These are phyloP conservation scores for Delia radicum DNA, from an alignment of 1,140 invertebrate genomes.

Conservation along the genomic window DNA sequence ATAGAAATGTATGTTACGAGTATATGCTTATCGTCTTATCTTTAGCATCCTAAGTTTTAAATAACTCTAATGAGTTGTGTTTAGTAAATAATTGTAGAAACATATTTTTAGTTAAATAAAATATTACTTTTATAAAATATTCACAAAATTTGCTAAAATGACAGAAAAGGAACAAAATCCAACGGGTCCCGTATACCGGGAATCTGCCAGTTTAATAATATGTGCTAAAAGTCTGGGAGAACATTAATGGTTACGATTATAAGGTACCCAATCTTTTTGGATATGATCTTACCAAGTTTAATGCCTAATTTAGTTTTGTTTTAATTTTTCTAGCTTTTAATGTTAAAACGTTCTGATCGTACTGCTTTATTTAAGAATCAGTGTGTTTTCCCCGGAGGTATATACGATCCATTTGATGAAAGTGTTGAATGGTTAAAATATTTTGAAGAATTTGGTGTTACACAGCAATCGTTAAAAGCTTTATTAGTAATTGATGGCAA, in stretches of 20 bases:
- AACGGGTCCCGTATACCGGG: constrained; percentile 38
- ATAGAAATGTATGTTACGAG: too few species aligned
- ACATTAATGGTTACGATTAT: constrained; percentile 29
- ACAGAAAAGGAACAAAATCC: background rate
- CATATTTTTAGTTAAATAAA: too few species aligned
- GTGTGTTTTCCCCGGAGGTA: constrained; percentile 80
- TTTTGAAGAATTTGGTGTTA: constrained; percentile 62
- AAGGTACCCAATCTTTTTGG: constrained; percentile 21
- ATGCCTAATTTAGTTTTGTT: background rate
- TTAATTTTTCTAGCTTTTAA: background rate
- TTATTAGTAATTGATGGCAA: background rate
- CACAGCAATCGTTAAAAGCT: background rate
- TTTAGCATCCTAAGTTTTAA: too few species aligned
- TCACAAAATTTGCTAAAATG: background rate
- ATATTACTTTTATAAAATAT: too few species aligned
- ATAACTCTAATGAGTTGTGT: too few species aligned
- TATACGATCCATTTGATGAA: constrained; percentile 64
- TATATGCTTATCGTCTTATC: too few species aligned
- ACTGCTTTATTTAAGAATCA: background rate
- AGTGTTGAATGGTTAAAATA: constrained; percentile 68
- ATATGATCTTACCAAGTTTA: too few species aligned
- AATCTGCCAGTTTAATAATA: constrained; percentile 53
- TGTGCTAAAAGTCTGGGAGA: constrained; percentile 43
- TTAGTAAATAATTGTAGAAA: too few species aligned
- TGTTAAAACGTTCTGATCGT: constrained; percentile 6